Percentiles rank a stretch among this genome's conserved stretches.
phyloP scores from a whole-genome alignment of 2,888 invertebrate genomes.

The Phytoseiulus persimilis region DNA sequence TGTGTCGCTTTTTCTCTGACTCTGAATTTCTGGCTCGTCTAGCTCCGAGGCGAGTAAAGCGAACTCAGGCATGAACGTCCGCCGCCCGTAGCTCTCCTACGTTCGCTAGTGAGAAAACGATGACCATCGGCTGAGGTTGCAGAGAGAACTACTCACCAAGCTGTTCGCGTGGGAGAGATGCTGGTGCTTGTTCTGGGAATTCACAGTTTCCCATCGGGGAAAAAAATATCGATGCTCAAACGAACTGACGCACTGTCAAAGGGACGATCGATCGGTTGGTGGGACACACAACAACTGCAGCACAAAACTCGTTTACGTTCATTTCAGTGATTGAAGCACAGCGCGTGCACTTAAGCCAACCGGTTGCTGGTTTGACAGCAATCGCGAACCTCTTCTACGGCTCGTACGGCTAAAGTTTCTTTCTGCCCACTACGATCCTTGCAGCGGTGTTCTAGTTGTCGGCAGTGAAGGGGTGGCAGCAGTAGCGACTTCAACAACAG shows the following conservation, averaged over 20 bases:
- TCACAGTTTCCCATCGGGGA: neutral
- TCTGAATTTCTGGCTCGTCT: neutral
- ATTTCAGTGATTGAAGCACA: neutral
- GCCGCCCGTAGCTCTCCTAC: no score
- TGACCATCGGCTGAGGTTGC: no score
- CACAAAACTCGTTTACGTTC: conserved; percentile 30
- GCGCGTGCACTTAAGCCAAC: neutral
- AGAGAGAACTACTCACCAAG: no score
- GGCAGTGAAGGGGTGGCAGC: neutral
- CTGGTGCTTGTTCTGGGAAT: neutral
- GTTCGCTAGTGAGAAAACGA: no score
- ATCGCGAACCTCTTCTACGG: neutral
- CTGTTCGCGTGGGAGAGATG: neutral
- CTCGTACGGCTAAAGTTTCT: neutral
- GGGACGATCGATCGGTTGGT: neutral
- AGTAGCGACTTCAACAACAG: neutral
- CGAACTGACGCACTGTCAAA: neutral
- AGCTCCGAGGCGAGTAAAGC: neutral
- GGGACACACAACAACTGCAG: conserved; percentile 38
- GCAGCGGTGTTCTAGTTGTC: no score
- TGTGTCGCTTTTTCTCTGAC: neutral
- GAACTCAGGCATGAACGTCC: neutral
- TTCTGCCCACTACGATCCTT: neutral
- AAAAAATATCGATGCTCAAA: neutral
- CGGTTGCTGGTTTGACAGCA: neutral